phyloP scores from a whole-genome alignment of 2,888 invertebrate genomes.

The Cenopis cana region DNA sequence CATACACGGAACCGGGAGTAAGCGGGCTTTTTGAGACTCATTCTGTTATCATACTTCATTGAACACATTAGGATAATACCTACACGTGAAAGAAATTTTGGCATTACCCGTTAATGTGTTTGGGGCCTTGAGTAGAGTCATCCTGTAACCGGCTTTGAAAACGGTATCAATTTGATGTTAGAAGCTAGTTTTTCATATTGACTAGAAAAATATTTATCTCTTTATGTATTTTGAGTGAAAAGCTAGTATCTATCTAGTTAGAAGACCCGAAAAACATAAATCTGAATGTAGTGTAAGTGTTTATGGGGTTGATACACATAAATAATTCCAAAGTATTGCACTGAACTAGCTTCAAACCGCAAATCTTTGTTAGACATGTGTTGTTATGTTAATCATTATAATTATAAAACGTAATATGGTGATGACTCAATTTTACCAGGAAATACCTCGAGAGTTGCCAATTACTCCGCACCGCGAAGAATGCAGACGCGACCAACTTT shows the following conservation, averaged over 20 bases:
- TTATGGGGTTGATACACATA: too few relatives aligned
- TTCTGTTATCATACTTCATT: too few relatives aligned
- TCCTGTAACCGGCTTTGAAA: neutral
- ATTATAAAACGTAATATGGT: slow-evolving; percentile 44
- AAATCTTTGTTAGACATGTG: slow-evolving; percentile 12
- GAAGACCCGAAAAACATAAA: too few relatives aligned
- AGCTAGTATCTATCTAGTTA: too few relatives aligned
- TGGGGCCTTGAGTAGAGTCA: neutral
- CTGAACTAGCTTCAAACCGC: too few relatives aligned
- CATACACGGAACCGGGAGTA: too few relatives aligned
- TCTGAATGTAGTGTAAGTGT: too few relatives aligned
- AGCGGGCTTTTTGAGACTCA: too few relatives aligned
- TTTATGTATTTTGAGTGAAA: too few relatives aligned
- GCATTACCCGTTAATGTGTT: neutral
- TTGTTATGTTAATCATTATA: slow-evolving; percentile 38
- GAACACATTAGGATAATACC: neutral
- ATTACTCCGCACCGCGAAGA: slow-evolving; percentile 46
- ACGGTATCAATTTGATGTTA: neutral
- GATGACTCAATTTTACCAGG: slow-evolving; percentile 69
- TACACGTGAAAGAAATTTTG: neutral
- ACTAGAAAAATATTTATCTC: neutral
- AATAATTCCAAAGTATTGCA: too few relatives aligned
- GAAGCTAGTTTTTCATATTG: neutral
- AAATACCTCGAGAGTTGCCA: slow-evolving; percentile 69
- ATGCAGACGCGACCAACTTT: slow-evolving; percentile 36